phyloP scores from a whole-genome alignment of 2,113 vertebrate genomes.

The Turnix velox region DNA sequence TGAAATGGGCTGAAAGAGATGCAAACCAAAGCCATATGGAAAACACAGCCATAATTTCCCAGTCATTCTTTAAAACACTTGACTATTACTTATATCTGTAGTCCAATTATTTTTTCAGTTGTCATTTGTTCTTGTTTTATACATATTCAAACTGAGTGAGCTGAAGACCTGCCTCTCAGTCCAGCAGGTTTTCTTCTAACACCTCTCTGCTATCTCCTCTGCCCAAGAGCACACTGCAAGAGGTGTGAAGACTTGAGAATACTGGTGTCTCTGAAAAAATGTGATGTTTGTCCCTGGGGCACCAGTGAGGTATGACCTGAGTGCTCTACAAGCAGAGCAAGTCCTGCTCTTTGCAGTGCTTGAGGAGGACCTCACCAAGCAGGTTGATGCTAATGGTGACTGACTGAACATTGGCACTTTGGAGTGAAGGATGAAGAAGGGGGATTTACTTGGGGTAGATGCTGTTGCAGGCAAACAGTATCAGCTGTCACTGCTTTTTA shows the following conservation, averaged over 20 bases:
- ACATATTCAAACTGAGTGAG: not conserved
- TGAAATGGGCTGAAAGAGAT: not conserved
- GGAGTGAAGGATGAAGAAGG: not conserved
- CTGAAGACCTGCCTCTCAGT: not conserved
- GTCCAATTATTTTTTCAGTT: not conserved
- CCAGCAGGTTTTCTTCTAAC: not conserved
- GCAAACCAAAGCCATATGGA: accelerated
- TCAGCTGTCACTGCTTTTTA: not conserved
- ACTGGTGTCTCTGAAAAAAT: not conserved
- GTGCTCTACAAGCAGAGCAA: not conserved
- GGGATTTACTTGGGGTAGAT: not conserved
- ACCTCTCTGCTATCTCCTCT: not conserved
- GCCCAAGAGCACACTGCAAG: not conserved
- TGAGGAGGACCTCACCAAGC: not conserved
- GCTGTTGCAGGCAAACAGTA: not conserved
- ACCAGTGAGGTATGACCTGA: not conserved
- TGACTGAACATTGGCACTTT: not conserved
- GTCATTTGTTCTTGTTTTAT: not conserved
- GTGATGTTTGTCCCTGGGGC: not conserved
- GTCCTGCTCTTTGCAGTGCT: not conserved
- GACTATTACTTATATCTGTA: not conserved
- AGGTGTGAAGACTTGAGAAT: not conserved
- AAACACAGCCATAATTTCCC: not conserved
- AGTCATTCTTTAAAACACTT: not conserved
- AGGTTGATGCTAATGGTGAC: not conserved